Percentiles rank a stretch among this genome's conserved stretches.
phyloP scores from a whole-genome alignment of 2,113 vertebrate species.

The Cebidichthys violaceus region DNA sequence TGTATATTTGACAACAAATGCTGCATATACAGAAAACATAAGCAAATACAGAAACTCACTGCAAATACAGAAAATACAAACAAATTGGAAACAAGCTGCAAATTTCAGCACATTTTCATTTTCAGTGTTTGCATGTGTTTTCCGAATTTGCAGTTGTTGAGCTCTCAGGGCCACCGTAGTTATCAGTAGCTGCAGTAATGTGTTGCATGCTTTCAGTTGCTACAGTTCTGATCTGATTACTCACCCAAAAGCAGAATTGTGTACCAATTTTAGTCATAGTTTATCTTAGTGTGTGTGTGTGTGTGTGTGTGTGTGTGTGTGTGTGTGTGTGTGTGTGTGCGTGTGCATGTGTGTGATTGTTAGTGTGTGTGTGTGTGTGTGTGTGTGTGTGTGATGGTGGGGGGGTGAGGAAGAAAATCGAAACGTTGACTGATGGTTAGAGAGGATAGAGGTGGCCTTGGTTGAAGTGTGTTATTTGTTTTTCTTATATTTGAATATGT shows the following conservation, averaged over 20 bases:
- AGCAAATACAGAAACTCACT: background rate
- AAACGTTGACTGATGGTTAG: background rate
- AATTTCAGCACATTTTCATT: background rate
- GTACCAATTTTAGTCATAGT: background rate
- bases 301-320: background rate
- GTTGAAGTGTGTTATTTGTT: background rate
- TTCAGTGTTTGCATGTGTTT: background rate
- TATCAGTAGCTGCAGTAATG: constrained; percentile 26
- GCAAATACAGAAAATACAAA: background rate
- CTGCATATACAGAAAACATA: background rate
- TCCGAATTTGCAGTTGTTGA: background rate
- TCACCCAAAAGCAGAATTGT: background rate
- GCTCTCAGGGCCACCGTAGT: background rate
- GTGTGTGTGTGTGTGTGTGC: background rate
- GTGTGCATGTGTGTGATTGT: background rate
- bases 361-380: background rate
- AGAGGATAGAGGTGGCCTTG: background rate
- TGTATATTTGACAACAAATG: background rate
- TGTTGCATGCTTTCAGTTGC: constrained; percentile 52
- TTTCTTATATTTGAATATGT: constrained; percentile 25
- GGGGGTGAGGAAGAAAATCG: background rate
- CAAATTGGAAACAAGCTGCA: background rate
- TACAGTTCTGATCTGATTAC: constrained; percentile 1
- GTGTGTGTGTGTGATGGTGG: background rate
- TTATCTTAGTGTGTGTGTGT: background rate